Evolutionary conservation across 92 coral and sea anemone species (phyloP).

Genomic region (Hydrozoanthus gracilis): DNA sequence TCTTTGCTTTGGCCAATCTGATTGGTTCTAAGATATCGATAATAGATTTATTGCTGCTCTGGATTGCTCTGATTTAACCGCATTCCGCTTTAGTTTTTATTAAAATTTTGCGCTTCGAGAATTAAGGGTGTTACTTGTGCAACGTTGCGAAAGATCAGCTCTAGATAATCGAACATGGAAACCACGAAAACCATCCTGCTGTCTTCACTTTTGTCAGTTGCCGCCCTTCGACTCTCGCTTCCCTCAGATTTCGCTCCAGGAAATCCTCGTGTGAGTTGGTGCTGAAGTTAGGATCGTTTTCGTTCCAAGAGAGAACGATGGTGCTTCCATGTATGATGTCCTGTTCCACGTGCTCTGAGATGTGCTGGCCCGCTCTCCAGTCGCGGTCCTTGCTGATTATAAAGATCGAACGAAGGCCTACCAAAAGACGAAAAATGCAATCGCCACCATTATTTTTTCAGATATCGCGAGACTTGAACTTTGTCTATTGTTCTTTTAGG

Average conservation of each 20-base stretch:
- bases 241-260: background rate
- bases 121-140: no score
- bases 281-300: background rate
- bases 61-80: no score
- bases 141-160: no score
- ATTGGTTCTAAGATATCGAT: no score
- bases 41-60: no score
- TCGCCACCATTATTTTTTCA: background rate
- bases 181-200: no score
- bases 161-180: no score
- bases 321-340: background rate
- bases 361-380: constrained; percentile 1
- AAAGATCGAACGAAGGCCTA: background rate
- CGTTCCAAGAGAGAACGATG: constrained; percentile 20
- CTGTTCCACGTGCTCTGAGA: background rate
- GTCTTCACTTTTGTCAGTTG: no score
- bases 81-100: no score
- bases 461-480: background rate
- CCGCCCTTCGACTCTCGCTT: background rate
- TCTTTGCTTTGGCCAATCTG: no score
- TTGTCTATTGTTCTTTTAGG: background rate
- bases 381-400: background rate
- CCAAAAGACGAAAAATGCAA: background rate
- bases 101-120: no score
- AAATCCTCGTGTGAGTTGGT: background rate